Evolutionary conservation across 2,888 invertebrate genomes (phyloP).

Genomic region (Rugalucina vietnamica): DNA sequence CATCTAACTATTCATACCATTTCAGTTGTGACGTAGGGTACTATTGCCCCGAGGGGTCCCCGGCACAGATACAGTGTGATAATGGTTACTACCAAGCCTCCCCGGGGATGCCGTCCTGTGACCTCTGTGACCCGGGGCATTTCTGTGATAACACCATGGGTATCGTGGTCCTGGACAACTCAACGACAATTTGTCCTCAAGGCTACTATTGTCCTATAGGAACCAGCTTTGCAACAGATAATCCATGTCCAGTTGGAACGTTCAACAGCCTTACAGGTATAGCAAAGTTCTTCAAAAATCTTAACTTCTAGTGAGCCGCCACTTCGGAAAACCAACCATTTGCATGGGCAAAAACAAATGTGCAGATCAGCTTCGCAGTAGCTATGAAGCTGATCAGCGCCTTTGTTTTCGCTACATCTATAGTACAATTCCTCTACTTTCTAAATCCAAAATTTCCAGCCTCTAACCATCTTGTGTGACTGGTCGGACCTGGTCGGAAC

Average conservation of each 20-base stretch:
- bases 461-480: too few relatives aligned
- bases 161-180: conserved; percentile 79
- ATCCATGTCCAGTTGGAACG: conserved; percentile 81
- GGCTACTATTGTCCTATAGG: conserved; percentile 78
- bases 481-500: too few relatives aligned
- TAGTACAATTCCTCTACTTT: too few relatives aligned
- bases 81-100: conserved; percentile 81
- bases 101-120: conserved; percentile 74
- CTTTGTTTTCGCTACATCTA: too few relatives aligned
- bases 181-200: conserved; percentile 76
- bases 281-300: too few relatives aligned
- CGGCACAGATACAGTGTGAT: conserved; percentile 73
- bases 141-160: conserved; percentile 82
- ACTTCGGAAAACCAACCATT: too few relatives aligned
- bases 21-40: conserved; percentile 80
- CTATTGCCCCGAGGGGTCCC: conserved; percentile 78
- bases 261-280: conserved; percentile 80
- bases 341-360: too few relatives aligned
- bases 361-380: too few relatives aligned
- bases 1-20: too few relatives aligned
- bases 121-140: conserved; percentile 79
- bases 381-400: too few relatives aligned
- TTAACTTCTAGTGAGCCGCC: too few relatives aligned
- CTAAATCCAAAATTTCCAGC: too few relatives aligned
- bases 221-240: conserved; percentile 77